Base-by-base conservation (phyloP, 1,140 invertebrate genomes). In the Drepana arcuata region DNA sequence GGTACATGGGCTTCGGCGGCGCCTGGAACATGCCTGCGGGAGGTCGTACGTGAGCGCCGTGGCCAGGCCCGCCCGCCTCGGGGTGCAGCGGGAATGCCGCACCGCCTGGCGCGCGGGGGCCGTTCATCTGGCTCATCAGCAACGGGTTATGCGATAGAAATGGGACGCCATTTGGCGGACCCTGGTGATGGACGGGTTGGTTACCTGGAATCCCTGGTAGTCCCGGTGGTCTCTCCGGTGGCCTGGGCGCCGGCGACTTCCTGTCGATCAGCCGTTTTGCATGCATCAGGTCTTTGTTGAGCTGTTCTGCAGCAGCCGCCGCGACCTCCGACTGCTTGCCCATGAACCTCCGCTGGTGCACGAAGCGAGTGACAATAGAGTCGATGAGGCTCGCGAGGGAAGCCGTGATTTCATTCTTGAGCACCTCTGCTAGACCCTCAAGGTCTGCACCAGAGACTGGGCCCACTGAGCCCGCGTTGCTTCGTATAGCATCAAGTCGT, bases 401-500 rank as follows among this genome's bases (percentile, higher is more conserved):
- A 34, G 93, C 89, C 9, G 91, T 92, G 39, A 97, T 93, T 85
- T 97, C 95, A 21, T 89, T 90, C 83, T 97, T 97, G 1, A 97
- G 86, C 27, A 92, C 89, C 53, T 97, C 94, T 3, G 94, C 93
- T 26, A 97, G 83, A 30, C 92, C 91, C 77, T 97, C 93, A 1
- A 96, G 84, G 64, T 96, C 94, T 9, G 90, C 86, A 14, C 88
- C 90, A 0, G 88, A 89, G 45, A 90, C 86, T 16, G 89, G 84
- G 35, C 86, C 87, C 29, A 79, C 75, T 7, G 88, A 88, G 46
- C 78, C 85, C 12, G 86, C 85, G 48, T 85, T 88, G 53, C 82
- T 87, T 41, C 89, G 84, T 65, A 90, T 80, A 65, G 90, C 86
- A 38, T 87, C 88, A 34, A 91, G 77, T 43, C 89, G 83, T 46